Evolutionary conservation across 2,888 invertebrate genomes (phyloP), one percentile per base, ranked within the genome.

Genomic region (Temnothorax unifasciatus): DNA sequence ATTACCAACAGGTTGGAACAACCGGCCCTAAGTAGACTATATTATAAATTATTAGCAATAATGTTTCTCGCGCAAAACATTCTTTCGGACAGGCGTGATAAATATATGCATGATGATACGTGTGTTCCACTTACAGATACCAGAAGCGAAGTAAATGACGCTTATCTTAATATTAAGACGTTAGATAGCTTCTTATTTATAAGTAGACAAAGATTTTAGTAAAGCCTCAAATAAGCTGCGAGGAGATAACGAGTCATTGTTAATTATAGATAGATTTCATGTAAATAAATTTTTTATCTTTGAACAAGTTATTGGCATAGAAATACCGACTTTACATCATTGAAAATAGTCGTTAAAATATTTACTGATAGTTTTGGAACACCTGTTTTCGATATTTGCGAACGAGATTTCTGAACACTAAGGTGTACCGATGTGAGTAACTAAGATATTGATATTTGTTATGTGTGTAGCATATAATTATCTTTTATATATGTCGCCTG

Each of bases 201-300:
- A 74, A 41, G 4, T 18, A 13, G 57, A 41, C 54, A 52, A 38
- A 15, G 21, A 25, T 74, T 47, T n/a, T 38, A 44, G 2, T 15
- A 3, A 21, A 34, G 21, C 8, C 11, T 41, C 15, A 73, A 73
- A 15, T 73, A 38, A 73, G 15, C 2, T 54, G 13, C 9, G 15
- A 71, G 57, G 18, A 52, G 13, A 69, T 52, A 29, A 52, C 8
- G 8, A 52, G 34, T 52, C 6, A 34, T 52, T 38, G 6, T 38
- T 21, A 21, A 52, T 71, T 69, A 6, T n/a, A 69, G 13, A 2
- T 68, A 47, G 13, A 69, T 50, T 73, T 15, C 0, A 2, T 3
- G 8, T 73, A 41, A 73, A 59, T 73, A 3, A 54, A 57, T 34
- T 34, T 71, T 34, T 41, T 6, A 73, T 73, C 18, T 73, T 1